Evolutionary conservation across 2,113 vertebrate genomes (phyloP), one percentile per base, ranked within the genome.

Genomic region (Cettia cetti): DNA sequence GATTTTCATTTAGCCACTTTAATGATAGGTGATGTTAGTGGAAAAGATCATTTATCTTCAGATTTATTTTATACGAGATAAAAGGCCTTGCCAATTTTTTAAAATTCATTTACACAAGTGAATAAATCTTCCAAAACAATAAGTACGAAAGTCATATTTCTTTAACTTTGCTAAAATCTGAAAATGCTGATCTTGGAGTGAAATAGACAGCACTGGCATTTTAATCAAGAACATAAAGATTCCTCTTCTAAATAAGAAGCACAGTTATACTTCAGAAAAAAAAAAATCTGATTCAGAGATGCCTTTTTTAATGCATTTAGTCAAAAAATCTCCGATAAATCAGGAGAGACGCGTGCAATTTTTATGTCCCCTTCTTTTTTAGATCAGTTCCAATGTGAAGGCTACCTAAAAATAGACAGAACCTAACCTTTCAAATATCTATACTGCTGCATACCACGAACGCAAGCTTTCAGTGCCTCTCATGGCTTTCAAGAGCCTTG

Each of bases 381-480:
- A 96, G 79, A 96, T 95, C 91, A 86, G 82, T 91, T 95, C 96
- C 92, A 89, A 89, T 18, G 39, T 92, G 94, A 95, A 95, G 80
- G 74, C 97, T 85, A 93, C 82, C 97, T 98, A 98, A 97, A 98
- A 98, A 97, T 97, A 98, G 97, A 95, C 83, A 50, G 10, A 82
- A 83, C 76, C 96, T 97, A 97, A 97, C 96, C 96, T 97, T 97
- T 96, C 84, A 91, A 95, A 96, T 88, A 96, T 95, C 96, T 88
- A 44, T 92, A 94, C 86, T 91, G 95, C 93, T 93, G 86, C 93
- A 89, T 96, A 93, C 85, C 82, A 96, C 69, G 65, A 96, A 91
- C 5, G 1, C 95, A 94, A 90, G 64, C 92, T 95, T 92, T 78
- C 66, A 28, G 85, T 63, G 47, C 89, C 92, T 96, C 83, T 90